A percentile compares a stretch with the other conserved stretches of the same genome.
Conservation (phyloP, 2,797 vertebrate species). For the Chiroxiphia lanceolata region DNA sequence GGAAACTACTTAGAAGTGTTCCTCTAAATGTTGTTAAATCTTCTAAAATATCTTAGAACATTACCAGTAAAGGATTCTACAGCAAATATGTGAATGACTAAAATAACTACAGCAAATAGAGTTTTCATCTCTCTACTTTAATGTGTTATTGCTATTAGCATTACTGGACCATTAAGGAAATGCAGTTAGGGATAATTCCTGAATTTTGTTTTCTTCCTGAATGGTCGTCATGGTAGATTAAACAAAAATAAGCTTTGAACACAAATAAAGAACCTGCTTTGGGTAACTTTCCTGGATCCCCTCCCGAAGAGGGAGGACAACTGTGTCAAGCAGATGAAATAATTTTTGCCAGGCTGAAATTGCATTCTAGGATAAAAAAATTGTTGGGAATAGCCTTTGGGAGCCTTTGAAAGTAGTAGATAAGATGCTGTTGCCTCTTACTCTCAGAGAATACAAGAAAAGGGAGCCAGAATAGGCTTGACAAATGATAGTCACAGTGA, state of each 20-base stretch:
- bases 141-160: not conserved
- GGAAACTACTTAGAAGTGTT: not conserved
- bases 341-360: not conserved
- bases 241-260: not conserved
- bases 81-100: not conserved
- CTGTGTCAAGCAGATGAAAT: not conserved
- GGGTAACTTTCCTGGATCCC: not conserved
- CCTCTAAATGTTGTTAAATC: not conserved
- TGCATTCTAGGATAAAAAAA: not conserved
- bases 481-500: not conserved
- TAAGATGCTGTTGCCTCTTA: not conserved
- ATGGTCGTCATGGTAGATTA: not conserved
- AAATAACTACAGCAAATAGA: not conserved
- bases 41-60: not conserved
- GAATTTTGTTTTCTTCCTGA: not conserved
- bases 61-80: not conserved
- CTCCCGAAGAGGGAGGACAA: not conserved
- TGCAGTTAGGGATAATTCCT: not conserved
- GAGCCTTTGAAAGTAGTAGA: not conserved
- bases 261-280: not conserved
- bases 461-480: not conserved
- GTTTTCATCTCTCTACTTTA: not conserved
- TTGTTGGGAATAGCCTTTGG: not conserved
- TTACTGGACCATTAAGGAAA: not conserved
- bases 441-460: not conserved